Evolutionary conservation across 2,113 vertebrate species (phyloP).

Genomic region (Dicentrarchus labrax): DNA sequence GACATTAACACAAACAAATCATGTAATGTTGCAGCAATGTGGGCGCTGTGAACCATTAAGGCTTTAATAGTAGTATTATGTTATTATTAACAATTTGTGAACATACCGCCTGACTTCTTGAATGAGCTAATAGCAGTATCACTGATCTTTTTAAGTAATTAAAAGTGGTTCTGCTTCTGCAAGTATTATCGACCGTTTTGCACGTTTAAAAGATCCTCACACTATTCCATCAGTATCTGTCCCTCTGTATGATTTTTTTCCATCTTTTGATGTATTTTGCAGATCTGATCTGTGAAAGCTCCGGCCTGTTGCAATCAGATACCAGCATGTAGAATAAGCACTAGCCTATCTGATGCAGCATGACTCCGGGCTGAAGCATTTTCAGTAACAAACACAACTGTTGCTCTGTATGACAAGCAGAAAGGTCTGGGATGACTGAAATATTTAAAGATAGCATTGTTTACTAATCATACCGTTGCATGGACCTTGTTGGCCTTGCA

Average conservation of each 20-base stretch:
- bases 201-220: not conserved
- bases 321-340: slow-evolving; percentile 29
- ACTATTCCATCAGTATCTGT: slow-evolving; percentile 1
- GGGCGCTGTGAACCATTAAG: not conserved
- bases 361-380: slow-evolving; percentile 17
- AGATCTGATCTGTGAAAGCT: slow-evolving; percentile 27
- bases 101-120: not conserved
- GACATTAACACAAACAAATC: not conserved
- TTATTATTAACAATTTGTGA: too few species aligned
- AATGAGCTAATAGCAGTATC: not conserved
- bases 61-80: not conserved
- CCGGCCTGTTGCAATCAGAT: slow-evolving; percentile 32
- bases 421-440: slow-evolving; percentile 36
- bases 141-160: not conserved
- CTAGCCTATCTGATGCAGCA: slow-evolving; percentile 25
- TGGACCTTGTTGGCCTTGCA: slow-evolving; percentile 7
- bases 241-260: not conserved
- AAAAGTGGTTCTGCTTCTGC: not conserved
- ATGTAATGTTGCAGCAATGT: not conserved
- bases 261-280: slow-evolving; percentile 42
- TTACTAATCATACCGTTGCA: slow-evolving; percentile 31
- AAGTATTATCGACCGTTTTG: not conserved
- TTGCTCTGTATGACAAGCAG: not conserved
- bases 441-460: slow-evolving; percentile 59
- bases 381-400: slow-evolving; percentile 5